Conservation (phyloP, 1,140 invertebrate species). For the Spodoptera litura region DNA sequence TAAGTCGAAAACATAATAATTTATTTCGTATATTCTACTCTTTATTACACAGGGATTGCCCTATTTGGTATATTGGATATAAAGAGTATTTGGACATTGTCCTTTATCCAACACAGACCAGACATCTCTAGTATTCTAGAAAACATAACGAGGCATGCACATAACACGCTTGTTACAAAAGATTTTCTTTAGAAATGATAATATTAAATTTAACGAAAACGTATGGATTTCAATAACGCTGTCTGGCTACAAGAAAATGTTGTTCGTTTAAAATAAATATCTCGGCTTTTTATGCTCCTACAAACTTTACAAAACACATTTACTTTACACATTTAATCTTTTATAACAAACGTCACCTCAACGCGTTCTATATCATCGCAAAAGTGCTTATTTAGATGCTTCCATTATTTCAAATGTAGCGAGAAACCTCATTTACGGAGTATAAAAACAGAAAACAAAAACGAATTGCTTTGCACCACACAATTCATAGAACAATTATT, state of each 20-base stretch:
- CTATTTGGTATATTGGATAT: too few species aligned
- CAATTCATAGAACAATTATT: background rate
- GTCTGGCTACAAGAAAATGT: slow-evolving; percentile 14
- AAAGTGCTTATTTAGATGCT: background rate
- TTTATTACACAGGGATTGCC: too few species aligned
- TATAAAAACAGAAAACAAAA: background rate
- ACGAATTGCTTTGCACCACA: background rate
- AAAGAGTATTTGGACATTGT: too few species aligned
- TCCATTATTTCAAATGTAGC: background rate
- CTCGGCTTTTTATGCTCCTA: background rate
- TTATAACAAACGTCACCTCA: slow-evolving; percentile 6
- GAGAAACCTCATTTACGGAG: background rate
- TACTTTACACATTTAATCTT: background rate
- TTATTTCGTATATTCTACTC: too few species aligned
- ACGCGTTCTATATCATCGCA: background rate
- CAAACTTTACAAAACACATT: background rate
- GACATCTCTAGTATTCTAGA: slow-evolving; percentile 53
- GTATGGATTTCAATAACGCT: slow-evolving; percentile 27
- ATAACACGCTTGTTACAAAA: slow-evolving; percentile 70
- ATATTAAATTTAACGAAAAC: slow-evolving; percentile 31
- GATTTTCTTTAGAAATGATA: slow-evolving; percentile 45
- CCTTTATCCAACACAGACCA: background rate
- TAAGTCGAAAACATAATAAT: too few species aligned
- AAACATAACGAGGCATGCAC: slow-evolving; percentile 63
- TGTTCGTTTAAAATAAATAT: slow-evolving; percentile 17